phyloP scores from a whole-genome alignment of 2,797 vertebrate species.

The Trachurus trachurus region DNA sequence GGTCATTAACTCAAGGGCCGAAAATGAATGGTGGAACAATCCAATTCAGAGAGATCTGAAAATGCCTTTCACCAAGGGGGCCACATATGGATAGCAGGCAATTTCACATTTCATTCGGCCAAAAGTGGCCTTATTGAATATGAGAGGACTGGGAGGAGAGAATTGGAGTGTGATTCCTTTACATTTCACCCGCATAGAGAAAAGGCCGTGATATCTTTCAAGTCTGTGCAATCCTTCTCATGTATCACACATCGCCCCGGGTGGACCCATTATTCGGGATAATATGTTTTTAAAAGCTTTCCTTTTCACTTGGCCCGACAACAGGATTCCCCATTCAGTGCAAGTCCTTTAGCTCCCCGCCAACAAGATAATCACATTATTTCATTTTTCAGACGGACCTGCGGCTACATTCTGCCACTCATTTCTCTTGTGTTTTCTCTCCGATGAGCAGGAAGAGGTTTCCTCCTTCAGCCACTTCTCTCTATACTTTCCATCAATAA shows the following conservation, averaged over 20 bases:
- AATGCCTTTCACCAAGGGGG: constrained; percentile 77
- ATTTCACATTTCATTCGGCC: constrained; percentile 84
- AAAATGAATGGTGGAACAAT: constrained; percentile 82
- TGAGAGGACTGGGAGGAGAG: constrained; percentile 66
- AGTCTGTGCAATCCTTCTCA: constrained; percentile 47
- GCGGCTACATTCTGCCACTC: constrained; percentile 49
- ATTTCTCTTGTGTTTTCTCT: constrained; percentile 28
- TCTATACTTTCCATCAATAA: constrained; percentile 51
- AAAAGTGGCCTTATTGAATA: constrained; percentile 82
- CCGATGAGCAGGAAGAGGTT: constrained; percentile 18
- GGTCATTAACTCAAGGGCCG: constrained; percentile 76
- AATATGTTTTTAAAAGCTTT: constrained; percentile 77
- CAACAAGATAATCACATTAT: constrained; percentile 65
- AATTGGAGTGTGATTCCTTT: constrained; percentile 71
- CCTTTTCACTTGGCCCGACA: constrained; percentile 53
- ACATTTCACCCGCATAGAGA: constrained; percentile 68
- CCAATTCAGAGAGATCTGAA: constrained; percentile 76
- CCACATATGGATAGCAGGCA: constrained; percentile 75
- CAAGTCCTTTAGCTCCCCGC: constrained; percentile 56
- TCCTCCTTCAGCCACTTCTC: constrained; percentile 34
- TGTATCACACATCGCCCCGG: constrained; percentile 62
- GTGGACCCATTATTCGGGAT: constrained; percentile 73
- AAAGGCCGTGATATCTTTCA: constrained; percentile 58
- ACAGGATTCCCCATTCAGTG: constrained; percentile 68
- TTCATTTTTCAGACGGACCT: constrained; percentile 64